Conservation (phyloP, 1,140 invertebrate genomes). For the Leptinotarsa undecemlineata region DNA sequence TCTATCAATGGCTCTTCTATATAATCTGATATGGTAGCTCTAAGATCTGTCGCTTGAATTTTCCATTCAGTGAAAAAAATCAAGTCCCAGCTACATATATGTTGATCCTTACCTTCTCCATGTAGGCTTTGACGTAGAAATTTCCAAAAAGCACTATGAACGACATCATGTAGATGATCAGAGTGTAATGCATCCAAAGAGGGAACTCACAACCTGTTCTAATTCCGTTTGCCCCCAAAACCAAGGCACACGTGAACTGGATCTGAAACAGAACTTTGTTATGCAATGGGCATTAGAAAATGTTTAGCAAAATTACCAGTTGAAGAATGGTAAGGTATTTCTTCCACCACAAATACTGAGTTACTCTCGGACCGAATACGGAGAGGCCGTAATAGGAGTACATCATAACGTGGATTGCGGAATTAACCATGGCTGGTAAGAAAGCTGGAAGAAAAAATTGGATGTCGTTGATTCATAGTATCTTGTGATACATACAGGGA, state of each 20-base stretch:
- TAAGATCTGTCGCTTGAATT: too few relatives aligned
- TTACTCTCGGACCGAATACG: slow-evolving; percentile 76
- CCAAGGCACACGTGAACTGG: slow-evolving; percentile 84
- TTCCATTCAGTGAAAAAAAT: too few relatives aligned
- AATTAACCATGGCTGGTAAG: slow-evolving; percentile 87
- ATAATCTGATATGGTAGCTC: too few relatives aligned
- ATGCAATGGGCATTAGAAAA: neutral
- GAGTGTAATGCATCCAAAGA: slow-evolving; percentile 91
- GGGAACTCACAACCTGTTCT: slow-evolving; percentile 85
- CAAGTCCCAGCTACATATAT: neutral
- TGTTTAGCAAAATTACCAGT: slow-evolving; percentile 56
- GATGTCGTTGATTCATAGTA: neutral
- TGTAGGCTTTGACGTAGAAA: slow-evolving; percentile 85
- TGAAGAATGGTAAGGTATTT: slow-evolving; percentile 89
- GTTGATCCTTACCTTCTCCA: slow-evolving; percentile 65
- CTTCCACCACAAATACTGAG: slow-evolving; percentile 92
- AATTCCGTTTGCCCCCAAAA: slow-evolving; percentile 83
- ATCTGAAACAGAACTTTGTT: slow-evolving; percentile 58
- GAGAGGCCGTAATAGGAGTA: slow-evolving; percentile 90
- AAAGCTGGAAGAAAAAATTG: slow-evolving; percentile 66
- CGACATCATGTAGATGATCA: slow-evolving; percentile 88
- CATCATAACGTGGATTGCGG: slow-evolving; percentile 90
- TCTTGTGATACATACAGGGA: too few relatives aligned
- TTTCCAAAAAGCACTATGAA: slow-evolving; percentile 91
- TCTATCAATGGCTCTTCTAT: too few relatives aligned